Conservation (phyloP, 2,113 vertebrate species). For the Acanthochromis polyacanthus region DNA sequence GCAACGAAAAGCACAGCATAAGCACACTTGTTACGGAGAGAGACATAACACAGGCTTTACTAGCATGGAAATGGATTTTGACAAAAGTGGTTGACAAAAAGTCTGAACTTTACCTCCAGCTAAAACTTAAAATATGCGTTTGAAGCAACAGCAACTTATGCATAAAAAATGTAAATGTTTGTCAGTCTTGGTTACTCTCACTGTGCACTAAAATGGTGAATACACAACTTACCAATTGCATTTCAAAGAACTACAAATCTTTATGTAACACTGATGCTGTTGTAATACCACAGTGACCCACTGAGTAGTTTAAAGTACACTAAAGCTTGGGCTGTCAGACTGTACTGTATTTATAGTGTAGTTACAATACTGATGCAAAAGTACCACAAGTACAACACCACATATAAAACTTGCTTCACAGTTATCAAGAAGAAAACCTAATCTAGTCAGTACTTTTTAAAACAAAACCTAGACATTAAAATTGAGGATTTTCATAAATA, state of each 20-base stretch:
- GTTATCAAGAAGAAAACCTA: slow-evolving; percentile 3
- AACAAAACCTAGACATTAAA: not conserved
- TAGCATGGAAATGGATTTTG: not conserved
- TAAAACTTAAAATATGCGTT: not conserved
- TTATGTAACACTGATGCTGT: not conserved
- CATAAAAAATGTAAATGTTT: slow-evolving; percentile 10
- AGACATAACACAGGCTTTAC: slow-evolving; percentile 11
- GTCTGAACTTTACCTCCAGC: not conserved
- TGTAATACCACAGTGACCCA: not conserved
- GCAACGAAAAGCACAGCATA: slow-evolving; percentile 7
- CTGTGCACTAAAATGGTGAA: not conserved
- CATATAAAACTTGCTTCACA: not conserved
- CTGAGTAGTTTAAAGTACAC: not conserved
- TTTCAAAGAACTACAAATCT: not conserved
- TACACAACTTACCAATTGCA: not conserved
- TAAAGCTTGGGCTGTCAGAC: not conserved
- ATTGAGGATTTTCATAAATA: not conserved
- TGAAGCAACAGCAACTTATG: not conserved
- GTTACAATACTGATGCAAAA: slow-evolving; percentile 25
- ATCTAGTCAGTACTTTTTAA: not conserved
- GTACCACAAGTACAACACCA: slow-evolving; percentile 14
- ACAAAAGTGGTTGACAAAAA: slow-evolving; percentile 30
- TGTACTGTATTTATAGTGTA: slow-evolving; percentile 26
- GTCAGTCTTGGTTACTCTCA: not conserved
- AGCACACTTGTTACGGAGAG: slow-evolving; percentile 28